phyloP scores from a whole-genome alignment of 2,888 invertebrate species.

The Caenorhabditis wallacei region DNA sequence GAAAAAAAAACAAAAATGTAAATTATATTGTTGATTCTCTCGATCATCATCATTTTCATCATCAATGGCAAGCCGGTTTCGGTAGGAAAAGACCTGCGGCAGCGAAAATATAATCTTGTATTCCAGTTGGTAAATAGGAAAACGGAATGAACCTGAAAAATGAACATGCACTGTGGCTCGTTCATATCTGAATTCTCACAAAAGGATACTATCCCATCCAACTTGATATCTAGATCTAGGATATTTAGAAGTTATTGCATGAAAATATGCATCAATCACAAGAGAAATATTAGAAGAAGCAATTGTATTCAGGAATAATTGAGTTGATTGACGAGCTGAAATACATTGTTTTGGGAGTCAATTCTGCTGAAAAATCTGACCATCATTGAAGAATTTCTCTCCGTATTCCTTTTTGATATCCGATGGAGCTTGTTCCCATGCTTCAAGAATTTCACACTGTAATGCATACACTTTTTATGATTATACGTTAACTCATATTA shows the following conservation, averaged over 20 bases:
- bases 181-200: slow-evolving; percentile 49
- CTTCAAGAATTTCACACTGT: slow-evolving; percentile 58
- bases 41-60: slow-evolving; percentile 12
- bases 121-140: slow-evolving; percentile 66
- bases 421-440: slow-evolving; percentile 62
- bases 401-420: slow-evolving; percentile 69
- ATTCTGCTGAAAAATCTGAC: slow-evolving; percentile 5
- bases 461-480: neutral
- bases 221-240: slow-evolving; percentile 76
- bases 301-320: slow-evolving; percentile 62
- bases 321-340: slow-evolving; percentile 58
- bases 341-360: neutral
- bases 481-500: neutral
- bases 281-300: slow-evolving; percentile 59
- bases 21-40: slow-evolving; percentile 18
- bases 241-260: slow-evolving; percentile 76
- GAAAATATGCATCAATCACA: slow-evolving; percentile 79
- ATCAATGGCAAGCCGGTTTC: slow-evolving; percentile 60
- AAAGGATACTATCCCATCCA: slow-evolving; percentile 72
- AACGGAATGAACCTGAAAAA: slow-evolving; percentile 70
- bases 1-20: slow-evolving; percentile 12
- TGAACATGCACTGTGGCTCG: no score
- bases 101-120: slow-evolving; percentile 68
- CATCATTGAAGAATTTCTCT: slow-evolving; percentile 60
- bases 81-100: slow-evolving; percentile 47